Base-by-base conservation (phyloP, 2,888 invertebrate genomes). In the Drosophila anceps region DNA sequence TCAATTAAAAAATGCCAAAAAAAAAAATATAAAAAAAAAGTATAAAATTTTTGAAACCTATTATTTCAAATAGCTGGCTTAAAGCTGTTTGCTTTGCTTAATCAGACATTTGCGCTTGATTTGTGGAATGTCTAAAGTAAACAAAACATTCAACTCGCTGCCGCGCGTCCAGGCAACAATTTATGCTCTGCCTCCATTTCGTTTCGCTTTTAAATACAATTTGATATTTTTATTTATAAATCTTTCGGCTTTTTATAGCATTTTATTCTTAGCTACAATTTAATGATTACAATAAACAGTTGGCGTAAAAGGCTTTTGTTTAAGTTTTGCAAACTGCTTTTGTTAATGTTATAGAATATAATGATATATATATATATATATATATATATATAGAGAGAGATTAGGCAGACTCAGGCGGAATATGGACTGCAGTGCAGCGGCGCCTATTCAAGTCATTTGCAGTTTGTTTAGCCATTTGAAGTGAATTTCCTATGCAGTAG, bases 181-280 rank as follows among this genome's bases (percentile, higher is more conserved):
- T 6, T 24, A 24, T 24, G 4, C 18, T 9, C 9, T 15, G 4
- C 1, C n/a, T 18, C 1, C 33, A n/a, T n/a, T 7, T 6, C 4
- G 5, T 27, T 54, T 48, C 81, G 58, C 55, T 59, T 72, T 63
- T 73, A 65, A 77, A 68, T 68, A 67, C 69, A 70, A 78, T 73
- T 57, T 73, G 64, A 73, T 78, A 73, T 60, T 59, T 63, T 57
- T 76, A 76, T 76, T 63, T 76, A 70, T 62, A 79, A n/a, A 64
- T 53, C n/a, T 41, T 73, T 29, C 15, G n/a, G 37, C 20, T 63
- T 67, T 57, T 63, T 63, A 55, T 55, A 54, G 39, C n/a, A 65
- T 79, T 57, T 39, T 29, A 43, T 43, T 55, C 50, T 59, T 43
- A n/a, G 37, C 18, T 37, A 20, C 24, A 31, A 62, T 59, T 44